phyloP scores from a whole-genome alignment of 1,140 invertebrate species.

The Lordiphosa stackelbergi region DNA sequence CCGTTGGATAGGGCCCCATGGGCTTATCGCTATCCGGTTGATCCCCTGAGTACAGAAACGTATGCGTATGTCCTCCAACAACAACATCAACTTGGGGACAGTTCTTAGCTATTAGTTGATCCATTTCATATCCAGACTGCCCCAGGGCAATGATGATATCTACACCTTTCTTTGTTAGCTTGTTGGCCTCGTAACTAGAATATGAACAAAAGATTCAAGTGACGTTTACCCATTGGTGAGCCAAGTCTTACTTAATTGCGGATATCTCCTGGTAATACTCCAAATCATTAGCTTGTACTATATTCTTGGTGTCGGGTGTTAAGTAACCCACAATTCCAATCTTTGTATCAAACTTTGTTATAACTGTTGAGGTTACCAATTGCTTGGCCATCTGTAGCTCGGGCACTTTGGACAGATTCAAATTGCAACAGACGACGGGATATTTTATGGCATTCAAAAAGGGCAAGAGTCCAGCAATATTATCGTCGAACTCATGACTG shows the following conservation, averaged over 20 bases:
- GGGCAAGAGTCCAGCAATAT: conserved; percentile 83
- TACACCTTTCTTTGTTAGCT: conserved; percentile 81
- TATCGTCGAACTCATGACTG: conserved; percentile 95
- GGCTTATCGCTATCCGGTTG: conserved; percentile 34
- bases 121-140: conserved; percentile 89
- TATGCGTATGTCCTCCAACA: conserved; percentile 93
- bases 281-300: conserved; percentile 81
- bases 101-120: conserved; percentile 86
- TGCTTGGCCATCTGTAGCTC: conserved; percentile 74
- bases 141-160: conserved; percentile 93
- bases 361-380: conserved; percentile 82
- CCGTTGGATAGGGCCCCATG: conserved; percentile 88
- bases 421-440: conserved; percentile 87
- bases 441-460: conserved; percentile 85
- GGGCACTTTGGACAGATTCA: conserved; percentile 83
- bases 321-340: conserved; percentile 93
- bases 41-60: conserved; percentile 80
- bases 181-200: conserved; percentile 80
- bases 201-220: neutral
- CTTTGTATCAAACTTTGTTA: conserved; percentile 80
- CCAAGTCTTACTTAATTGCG: conserved; percentile 79
- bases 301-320: conserved; percentile 85
- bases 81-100: conserved; percentile 91
- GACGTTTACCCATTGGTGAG: too few species aligned
- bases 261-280: conserved; percentile 85